Conservation (phyloP, 1,140 invertebrate genomes). For the Drosophila rufa region DNA sequence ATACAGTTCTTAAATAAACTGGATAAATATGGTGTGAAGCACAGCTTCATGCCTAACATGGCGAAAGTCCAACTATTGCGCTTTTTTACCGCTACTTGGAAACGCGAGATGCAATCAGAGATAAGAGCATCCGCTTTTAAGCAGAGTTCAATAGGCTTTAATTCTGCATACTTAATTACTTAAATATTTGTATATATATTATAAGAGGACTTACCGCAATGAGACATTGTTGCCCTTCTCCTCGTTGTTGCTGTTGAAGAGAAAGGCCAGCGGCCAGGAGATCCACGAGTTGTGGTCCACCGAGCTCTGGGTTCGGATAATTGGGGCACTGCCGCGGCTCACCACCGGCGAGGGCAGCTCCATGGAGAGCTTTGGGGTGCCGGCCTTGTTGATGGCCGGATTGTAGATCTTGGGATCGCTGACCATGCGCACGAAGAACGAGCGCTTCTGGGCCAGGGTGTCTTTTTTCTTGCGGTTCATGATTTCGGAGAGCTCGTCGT, state of each 20-base stretch:
- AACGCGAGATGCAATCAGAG: too few species aligned
- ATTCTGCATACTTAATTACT: too few species aligned
- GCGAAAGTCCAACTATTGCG: too few species aligned
- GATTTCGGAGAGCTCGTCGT: conserved; percentile 89
- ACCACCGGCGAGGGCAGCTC: conserved; percentile 84
- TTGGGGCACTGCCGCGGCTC: conserved; percentile 85
- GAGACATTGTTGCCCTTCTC: conserved; percentile 89
- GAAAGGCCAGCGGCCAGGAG: conserved; percentile 94
- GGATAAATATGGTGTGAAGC: too few species aligned
- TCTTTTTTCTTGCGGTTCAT: conserved; percentile 89
- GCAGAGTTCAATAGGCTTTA: too few species aligned
- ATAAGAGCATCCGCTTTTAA: too few species aligned
- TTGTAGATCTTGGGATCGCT: conserved; percentile 98
- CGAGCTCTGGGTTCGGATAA: conserved; percentile 85
- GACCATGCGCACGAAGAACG: conserved; percentile 98
- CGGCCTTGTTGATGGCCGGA: conserved; percentile 91
- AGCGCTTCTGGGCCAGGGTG: conserved; percentile 94
- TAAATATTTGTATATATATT: too few species aligned
- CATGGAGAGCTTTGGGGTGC: conserved; percentile 86
- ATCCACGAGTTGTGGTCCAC: conserved; percentile 90
- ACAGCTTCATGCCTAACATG: too few species aligned
- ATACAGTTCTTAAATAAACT: too few species aligned
- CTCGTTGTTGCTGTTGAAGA: conserved; percentile 90
- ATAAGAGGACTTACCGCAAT: conserved; percentile 88
- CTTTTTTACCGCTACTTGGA: too few species aligned